A percentile compares a stretch with the other conserved stretches of the same genome.
phyloP scores from a whole-genome alignment of 2,113 vertebrate species.

The Ciconia maguari region DNA sequence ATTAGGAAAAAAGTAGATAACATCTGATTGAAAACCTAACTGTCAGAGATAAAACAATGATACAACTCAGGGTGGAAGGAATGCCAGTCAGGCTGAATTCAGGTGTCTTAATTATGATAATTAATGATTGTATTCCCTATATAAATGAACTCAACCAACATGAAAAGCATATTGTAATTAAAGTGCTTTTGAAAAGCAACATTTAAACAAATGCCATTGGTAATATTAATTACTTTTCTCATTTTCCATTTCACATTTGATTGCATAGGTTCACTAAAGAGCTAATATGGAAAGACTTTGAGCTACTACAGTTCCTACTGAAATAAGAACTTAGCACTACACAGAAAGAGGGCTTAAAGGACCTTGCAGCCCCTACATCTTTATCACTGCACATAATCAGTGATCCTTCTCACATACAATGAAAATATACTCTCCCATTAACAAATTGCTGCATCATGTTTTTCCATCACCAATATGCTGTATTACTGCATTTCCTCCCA shows the following conservation, averaged over 20 bases:
- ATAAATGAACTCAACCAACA: slow-evolving; percentile 78
- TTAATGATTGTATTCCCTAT: slow-evolving; percentile 78
- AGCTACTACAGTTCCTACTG: neutral
- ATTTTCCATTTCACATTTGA: slow-evolving; percentile 60
- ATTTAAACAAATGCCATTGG: slow-evolving; percentile 75
- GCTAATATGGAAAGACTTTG: neutral
- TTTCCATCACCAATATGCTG: neutral
- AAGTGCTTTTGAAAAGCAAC: slow-evolving; percentile 72
- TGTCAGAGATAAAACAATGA: slow-evolving; percentile 79
- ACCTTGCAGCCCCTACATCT: neutral
- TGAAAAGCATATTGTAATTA: slow-evolving; percentile 80
- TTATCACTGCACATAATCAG: neutral
- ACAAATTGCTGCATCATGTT: neutral
- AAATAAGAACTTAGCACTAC: neutral
- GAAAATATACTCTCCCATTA: neutral
- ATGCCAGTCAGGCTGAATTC: slow-evolving; percentile 74
- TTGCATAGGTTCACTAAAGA: slow-evolving; percentile 37
- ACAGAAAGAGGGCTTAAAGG: neutral
- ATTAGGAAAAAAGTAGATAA: slow-evolving; percentile 78
- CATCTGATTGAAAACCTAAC: slow-evolving; percentile 78
- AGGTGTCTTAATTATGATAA: slow-evolving; percentile 83
- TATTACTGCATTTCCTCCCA: neutral
- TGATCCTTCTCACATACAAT: neutral
- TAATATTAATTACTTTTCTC: slow-evolving; percentile 68
- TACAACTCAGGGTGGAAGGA: slow-evolving; percentile 70